Percentiles rank a stretch among this genome's conserved stretches.
These are phyloP conservation scores for Nemurella pictetii DNA, from an alignment of 2,888 invertebrate genomes.

Conservation along the genomic window DNA sequence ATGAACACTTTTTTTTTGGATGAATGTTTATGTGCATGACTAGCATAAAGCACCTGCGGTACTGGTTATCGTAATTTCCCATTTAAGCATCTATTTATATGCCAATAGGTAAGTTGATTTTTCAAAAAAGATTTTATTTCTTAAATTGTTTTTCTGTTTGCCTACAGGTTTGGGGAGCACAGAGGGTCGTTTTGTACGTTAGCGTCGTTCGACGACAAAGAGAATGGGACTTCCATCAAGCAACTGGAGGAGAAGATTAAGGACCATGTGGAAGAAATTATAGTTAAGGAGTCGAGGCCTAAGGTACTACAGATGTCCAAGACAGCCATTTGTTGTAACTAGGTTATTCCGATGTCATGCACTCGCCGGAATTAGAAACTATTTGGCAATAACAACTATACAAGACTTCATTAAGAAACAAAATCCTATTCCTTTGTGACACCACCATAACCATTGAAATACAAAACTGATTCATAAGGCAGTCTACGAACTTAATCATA, in stretches of 20 bases:
- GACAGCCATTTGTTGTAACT: not conserved
- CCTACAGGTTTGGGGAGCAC: constrained; percentile 63
- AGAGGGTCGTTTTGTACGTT: constrained; percentile 65
- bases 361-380: not conserved
- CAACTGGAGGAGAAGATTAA: constrained; percentile 35
- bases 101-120: no score
- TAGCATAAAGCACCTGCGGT: no score
- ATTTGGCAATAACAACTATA: not conserved
- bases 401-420: not conserved
- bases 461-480: not conserved
- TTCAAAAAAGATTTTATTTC: not conserved
- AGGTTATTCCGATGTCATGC: not conserved
- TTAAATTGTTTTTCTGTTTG: constrained; percentile 39
- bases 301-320: constrained; percentile 32
- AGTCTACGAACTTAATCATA: not conserved
- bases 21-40: no score
- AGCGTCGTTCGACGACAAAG: constrained; percentile 58
- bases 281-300: constrained; percentile 37
- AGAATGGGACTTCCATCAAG: constrained; percentile 44
- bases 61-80: no score
- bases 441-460: not conserved
- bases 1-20: no score
- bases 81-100: no score
- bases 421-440: not conserved
- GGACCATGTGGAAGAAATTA: constrained; percentile 2